Base-by-base conservation (phyloP, 2,888 invertebrate species). In the Lampropteryx suffumata region DNA sequence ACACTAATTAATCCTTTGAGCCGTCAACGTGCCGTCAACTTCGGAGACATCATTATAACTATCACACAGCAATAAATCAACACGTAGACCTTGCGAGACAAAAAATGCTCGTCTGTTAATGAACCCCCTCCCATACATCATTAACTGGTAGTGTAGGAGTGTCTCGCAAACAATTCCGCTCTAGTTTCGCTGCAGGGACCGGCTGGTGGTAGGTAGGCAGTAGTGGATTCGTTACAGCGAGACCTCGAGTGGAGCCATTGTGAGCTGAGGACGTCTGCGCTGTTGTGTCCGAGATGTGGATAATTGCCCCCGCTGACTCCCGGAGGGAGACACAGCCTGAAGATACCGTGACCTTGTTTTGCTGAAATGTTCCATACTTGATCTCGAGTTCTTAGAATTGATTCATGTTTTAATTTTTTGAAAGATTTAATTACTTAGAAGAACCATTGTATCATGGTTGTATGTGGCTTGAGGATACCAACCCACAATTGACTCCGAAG, bases 201-300 rank as follows among this genome's bases (percentile, higher is more conserved):
- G 52, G 55, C 73, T 83, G 84, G 82, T 82, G 81, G 81, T 79
- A 79, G 77, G 71, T 69, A 76, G 76, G 67, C 68, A 76, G 79
- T 83, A 82, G 85, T 82, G 84, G 83, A 86, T 86, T 89, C 89
- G 89, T 89, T 89, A 88, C 85, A 80, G 82, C 78, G 81, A 72
- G 75, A 76, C 76, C 81, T 86, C 82, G 83, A 88, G 89, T 77
- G 85, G 74, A 65, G 71, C 84, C 78, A 89, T 89, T 89, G 89
- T 89, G 88, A 80, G 67, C 82, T 70, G 80, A 87, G 85, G 73
- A 82, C 84, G 84, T 83, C 84, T 83, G 82, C 80, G 79, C 82
- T 75, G 85, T 86, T 85, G 84, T 86, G 88, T 88, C 88, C 88
- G 83, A 87, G 87, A 84, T 83, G 81, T 79, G 79, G 82, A 81